A percentile compares a stretch with the other conserved stretches of the same genome.
Conservation (phyloP, 1,140 invertebrate genomes). For the Pentalonia nigronervosa region DNA sequence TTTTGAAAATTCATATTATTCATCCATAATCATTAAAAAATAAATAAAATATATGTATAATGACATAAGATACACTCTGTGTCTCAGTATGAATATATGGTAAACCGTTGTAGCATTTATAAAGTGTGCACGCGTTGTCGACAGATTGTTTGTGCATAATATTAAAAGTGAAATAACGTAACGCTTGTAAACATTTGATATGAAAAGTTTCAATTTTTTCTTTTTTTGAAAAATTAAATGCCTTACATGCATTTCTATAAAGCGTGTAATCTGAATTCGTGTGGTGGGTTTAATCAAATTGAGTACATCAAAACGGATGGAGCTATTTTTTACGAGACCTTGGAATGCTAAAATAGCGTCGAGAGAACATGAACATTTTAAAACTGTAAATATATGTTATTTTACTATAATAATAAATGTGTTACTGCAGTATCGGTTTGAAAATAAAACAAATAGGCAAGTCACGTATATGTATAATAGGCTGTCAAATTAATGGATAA, state of each 20-base stretch:
- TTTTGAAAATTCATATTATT: neutral
- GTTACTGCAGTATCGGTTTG: neutral
- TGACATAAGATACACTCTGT: neutral
- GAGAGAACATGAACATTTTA: neutral
- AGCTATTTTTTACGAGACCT: neutral
- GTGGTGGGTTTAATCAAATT: neutral
- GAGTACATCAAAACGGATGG: neutral
- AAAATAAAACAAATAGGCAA: constrained; percentile 8
- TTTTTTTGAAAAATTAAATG: neutral
- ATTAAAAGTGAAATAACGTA: neutral
- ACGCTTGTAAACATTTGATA: neutral
- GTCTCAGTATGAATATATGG: neutral
- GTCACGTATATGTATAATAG: neutral
- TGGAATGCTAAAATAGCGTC: neutral
- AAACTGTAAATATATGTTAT: constrained; percentile 9
- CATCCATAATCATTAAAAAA: neutral
- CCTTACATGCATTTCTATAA: neutral
- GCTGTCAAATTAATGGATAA: neutral
- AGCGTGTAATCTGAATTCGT: neutral
- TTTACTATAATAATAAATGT: neutral
- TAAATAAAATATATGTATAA: neutral
- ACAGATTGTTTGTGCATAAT: neutral
- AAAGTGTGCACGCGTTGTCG: neutral
- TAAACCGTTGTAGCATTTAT: neutral
- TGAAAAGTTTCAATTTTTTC: neutral